Base-by-base conservation (phyloP, 2,113 vertebrate genomes). In the Girardinichthys multiradiatus region DNA sequence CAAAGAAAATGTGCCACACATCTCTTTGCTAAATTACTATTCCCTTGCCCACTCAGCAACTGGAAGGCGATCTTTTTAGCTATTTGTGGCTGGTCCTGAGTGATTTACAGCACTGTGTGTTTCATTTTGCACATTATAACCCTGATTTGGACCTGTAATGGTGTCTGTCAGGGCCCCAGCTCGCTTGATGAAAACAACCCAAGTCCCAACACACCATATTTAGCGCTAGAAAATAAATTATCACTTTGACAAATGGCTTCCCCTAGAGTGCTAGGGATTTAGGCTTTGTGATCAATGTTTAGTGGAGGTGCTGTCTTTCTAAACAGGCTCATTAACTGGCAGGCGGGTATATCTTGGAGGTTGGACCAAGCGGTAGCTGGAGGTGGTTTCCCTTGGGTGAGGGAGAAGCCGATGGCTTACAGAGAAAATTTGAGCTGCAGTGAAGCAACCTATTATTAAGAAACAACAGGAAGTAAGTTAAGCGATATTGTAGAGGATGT, bases 231-330 rank as follows among this genome's bases (percentile, higher is more conserved):
- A 93, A 89, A 92, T 90, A 91, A 90, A 93, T 92, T 58, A 92
- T 92, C 91, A 90, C 87, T 80, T 85, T 91, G 91, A 92, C 90
- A 88, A 92, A 92, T 90, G 63, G 87, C 86, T 88, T 90, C 69
- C 83, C 74, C 19, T 73, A 82, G 86, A 89, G 86, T 88, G 82
- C 8, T 70, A 85, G 89, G 74, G 80, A 79, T 70, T 51, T 80
- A 76, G 81, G 73, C 70, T n/a, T 14, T 57, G 77, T 91, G 90
- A 92, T 92, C 90, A 92, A 92, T 92, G 92, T 82, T 75, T 86
- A 86, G 79, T 71, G 42, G 37, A 83, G 85, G 84, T 79, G 85
- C 86, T 57, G 82, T 86, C 83, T 89, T 83, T 80, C 90, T 91
- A 84, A 87, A 87, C 84, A 78, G 85, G 68, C 87, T 91, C 84